Conservation (phyloP, 2,797 vertebrate species). For the Gymnothorax reevesii region DNA sequence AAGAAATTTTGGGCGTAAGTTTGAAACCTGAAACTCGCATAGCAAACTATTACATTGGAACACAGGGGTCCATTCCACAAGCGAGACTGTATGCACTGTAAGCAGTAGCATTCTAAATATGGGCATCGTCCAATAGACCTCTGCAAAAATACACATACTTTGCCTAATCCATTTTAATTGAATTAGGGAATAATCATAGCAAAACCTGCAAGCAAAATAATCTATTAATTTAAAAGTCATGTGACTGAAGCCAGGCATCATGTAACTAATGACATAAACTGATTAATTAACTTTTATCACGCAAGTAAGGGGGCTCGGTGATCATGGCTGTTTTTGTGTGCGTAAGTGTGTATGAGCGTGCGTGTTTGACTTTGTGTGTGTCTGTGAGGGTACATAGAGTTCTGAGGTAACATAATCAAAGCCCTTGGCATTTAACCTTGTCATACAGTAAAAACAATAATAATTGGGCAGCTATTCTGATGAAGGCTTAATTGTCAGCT, state of each 20-base stretch:
- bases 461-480: not conserved
- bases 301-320: constrained; percentile 53
- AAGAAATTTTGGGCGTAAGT: constrained; percentile 46
- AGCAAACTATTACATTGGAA: constrained; percentile 43
- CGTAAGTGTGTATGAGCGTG: constrained; percentile 14
- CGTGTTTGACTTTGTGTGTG: not conserved
- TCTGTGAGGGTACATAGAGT: constrained; percentile 9
- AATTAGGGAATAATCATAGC: constrained; percentile 51
- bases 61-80: constrained; percentile 59
- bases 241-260: constrained; percentile 70
- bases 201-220: constrained; percentile 67
- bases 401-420: not conserved
- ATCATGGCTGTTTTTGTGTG: constrained; percentile 25
- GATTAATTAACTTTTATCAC: constrained; percentile 77
- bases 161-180: constrained; percentile 46
- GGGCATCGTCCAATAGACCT: constrained; percentile 68
- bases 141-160: constrained; percentile 51
- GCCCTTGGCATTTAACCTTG: not conserved
- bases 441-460: constrained; percentile 23
- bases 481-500: not conserved
- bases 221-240: constrained; percentile 76
- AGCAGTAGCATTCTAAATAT: constrained; percentile 55
- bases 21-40: constrained; percentile 47
- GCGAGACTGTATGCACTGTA: constrained; percentile 52
- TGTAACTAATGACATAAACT: constrained; percentile 80